Evolutionary conservation across 2,113 vertebrate genomes (phyloP), one percentile per base, ranked within the genome.

Genomic region (Lampris megalopsis): DNA sequence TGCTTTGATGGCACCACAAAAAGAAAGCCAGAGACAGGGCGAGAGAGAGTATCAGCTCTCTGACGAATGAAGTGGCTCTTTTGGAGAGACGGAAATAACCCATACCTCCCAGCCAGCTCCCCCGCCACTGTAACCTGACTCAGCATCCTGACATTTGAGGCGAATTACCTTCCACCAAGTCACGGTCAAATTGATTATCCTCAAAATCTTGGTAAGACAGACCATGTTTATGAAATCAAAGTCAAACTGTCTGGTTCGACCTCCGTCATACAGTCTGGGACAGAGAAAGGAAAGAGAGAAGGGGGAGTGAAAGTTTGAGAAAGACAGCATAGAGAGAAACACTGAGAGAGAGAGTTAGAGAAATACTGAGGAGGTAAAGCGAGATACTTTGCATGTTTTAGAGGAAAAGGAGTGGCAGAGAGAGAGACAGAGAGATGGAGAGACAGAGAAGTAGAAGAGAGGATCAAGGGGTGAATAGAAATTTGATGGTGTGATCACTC

Each of bases 161-260:
- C 35, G 10, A 73, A 78, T 81, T 90, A 74, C 82, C 68, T 72
- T 73, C 75, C 60, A 74, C 65, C 74, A 74, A 3, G 77, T 83
- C 77, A 89, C 1, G 68, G 80, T 89, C 50, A 75, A 88, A 90
- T 82, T 9, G 36, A 84, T 91, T 89, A 88, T 80, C 63, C 56
- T 69, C 45, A 73, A 70, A 75, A 63, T 80, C 79, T 82, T 57
- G 6, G 63, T 68, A 87, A 68, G 75, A 71, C 66, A 41, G 77
- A 71, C 63, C 66, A 63, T 58, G 73, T 83, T 88, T 82, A 81
- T 3, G 2, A 83, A 87, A 81, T 79, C 85, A 69, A 76, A 81
- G 53, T 83, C 68, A 82, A 80, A 71, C 63, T 75, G 78, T 78
- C 73, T 82, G 75, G 71, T 47, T 60, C 2, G 4, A 62, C 73